Conservation (phyloP, 2,797 vertebrate genomes). For the Aulostomus chinensis region DNA sequence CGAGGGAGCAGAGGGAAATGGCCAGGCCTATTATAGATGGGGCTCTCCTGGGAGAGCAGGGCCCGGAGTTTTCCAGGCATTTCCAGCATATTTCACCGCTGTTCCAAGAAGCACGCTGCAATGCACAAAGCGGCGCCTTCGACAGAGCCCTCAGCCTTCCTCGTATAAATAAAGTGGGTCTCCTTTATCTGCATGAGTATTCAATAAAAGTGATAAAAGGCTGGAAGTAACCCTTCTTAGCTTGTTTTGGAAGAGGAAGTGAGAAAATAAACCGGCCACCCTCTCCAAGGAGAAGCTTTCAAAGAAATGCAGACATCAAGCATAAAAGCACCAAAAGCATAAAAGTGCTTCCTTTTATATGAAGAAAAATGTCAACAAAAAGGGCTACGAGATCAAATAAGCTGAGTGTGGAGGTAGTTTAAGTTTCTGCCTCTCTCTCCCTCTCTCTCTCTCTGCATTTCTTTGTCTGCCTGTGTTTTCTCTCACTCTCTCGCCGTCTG, state of each 20-base stretch:
- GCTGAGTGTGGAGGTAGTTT: constrained; percentile 55
- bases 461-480: constrained; percentile 23
- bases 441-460: constrained; percentile 47
- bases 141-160: constrained; percentile 45
- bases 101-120: constrained; percentile 46
- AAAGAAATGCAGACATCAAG: constrained; percentile 59
- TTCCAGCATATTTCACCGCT: constrained; percentile 56
- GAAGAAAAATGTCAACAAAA: constrained; percentile 59
- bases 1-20: constrained; percentile 54
- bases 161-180: constrained; percentile 56
- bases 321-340: constrained; percentile 48
- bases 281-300: constrained; percentile 60
- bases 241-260: constrained; percentile 29
- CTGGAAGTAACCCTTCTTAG: constrained; percentile 51
- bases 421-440: constrained; percentile 29
- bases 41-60: constrained; percentile 58
- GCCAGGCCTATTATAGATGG: constrained; percentile 67
- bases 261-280: constrained; percentile 47
- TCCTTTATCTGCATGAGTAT: constrained; percentile 50
- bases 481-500: constrained; percentile 50
- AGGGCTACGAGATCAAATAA: constrained; percentile 55
- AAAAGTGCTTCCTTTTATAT: constrained; percentile 48
- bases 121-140: constrained; percentile 52
- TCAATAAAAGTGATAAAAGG: constrained; percentile 68
- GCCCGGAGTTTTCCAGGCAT: constrained; percentile 61